Evolutionary conservation across 2,888 invertebrate genomes (phyloP), one percentile per base, ranked within the genome.

Genomic region (Hartigia nigra): DNA sequence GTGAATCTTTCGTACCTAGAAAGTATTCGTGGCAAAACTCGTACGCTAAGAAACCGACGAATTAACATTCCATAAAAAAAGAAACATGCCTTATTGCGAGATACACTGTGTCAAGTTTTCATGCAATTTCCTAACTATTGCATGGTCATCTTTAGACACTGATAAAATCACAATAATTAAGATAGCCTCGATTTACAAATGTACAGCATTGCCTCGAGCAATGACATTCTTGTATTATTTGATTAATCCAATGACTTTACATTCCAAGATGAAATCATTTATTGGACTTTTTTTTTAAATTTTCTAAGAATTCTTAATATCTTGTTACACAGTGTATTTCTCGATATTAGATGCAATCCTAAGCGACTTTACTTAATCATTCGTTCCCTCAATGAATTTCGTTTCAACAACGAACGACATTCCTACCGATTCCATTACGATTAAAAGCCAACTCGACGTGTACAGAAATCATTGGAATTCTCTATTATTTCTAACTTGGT

Each of bases 1-100:
- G 83, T 83, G 78, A 82, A 83, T 82, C 81, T 77, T 55, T 55
- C 55, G 0, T 2, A 23, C 55, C 55, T 55, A 55, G 55, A 55
- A 55, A 23, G 9, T 55, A 55, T 23, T 55, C 55, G 55, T 55
- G 55, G 55, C 55, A 9, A 55, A 23, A 9, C 23, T 55, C 55
- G 23, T 23, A 55, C 23, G 55, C 55, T 55, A 55, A 55, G 23
- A 55, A 55, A 14, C 14, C 23, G 23, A 55, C 55, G 55, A 55
- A 55, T 55, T 55, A 55, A 55, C 55, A 55, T 55, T 55, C 55
- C 55, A 55, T 55, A 23, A 55, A 9, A n/a, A n/a, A n/a, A n/a
- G n/a, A n/a, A 55, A 55, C 55, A 23, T 23, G 55, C 9, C 55
- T 55, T 23, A 23, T 23, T 23, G 23, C 55, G 55, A 23, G 55